Evolutionary conservation across 1,140 invertebrate species (phyloP), one percentile per base, ranked within the genome.

Genomic region (Zaprionus africanus): DNA sequence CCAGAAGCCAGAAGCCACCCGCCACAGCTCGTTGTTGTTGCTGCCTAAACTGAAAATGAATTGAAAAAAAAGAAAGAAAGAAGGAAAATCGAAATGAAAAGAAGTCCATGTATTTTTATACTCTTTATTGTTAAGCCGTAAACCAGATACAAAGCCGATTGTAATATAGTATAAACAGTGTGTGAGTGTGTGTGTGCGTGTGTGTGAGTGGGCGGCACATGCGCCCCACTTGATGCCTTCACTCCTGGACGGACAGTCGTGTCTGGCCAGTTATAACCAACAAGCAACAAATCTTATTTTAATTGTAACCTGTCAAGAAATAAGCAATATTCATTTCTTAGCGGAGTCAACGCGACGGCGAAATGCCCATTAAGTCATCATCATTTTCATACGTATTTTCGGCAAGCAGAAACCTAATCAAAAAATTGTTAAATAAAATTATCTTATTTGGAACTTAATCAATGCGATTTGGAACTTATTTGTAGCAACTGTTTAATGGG

Each of bases 81-180:
- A 31, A 28, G 15, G 54, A 57, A 34, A 66, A 49, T 13, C 17
- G n/a, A 66, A 62, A 26, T 49, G 22, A 46, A 36, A 57, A 56
- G 22, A 49, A 81, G 78, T 84, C 70, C 57, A 79, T 84, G 85
- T 90, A 90, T 88, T 88, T 90, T 88, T 88, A 79, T 88, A 88
- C 84, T 84, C 78, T 63, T 54, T 76, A 84, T 62, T 80, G 69
- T 87, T 87, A 87, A 88, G 84, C 70, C 78, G 31, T 67, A 81
- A 69, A 63, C 53, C 64, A 57, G 68, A 77, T 49, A 76, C 58
- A 31, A 43, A 68, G 31, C 46, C 58, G 54, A 78, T 41, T 26
- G 46, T 60, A 38, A 71, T 34, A 58, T 43, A 43, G 46, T 51
- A 12, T 51, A 51, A 46, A 46, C 69, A 34, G 34, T 15, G 15